Evolutionary conservation across 2,797 vertebrate genomes (phyloP).

Genomic region (Eulemur rubriventer): DNA sequence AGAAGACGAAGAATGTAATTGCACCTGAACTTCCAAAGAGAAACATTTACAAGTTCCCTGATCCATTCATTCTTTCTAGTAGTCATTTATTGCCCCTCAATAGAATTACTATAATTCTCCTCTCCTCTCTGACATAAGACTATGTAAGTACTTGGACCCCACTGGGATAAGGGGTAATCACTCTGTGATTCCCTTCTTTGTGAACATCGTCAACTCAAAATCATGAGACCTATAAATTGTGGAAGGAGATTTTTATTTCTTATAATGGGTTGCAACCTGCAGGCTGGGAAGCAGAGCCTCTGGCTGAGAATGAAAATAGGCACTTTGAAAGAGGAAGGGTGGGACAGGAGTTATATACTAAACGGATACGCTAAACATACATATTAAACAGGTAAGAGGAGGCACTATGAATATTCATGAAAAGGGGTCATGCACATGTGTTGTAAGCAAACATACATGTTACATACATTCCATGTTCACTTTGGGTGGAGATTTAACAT

Average conservation of each 20-base stretch:
- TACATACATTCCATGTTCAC: neutral
- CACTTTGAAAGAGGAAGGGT: neutral
- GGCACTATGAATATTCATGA: neutral
- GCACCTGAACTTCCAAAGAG: neutral
- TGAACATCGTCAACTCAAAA: too few relatives aligned
- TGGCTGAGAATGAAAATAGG: too few relatives aligned
- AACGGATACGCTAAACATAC: neutral
- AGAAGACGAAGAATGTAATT: neutral
- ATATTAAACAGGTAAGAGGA: neutral
- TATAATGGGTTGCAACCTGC: too few relatives aligned
- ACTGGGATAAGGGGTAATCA: neutral
- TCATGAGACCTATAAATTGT: too few relatives aligned
- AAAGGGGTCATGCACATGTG: neutral
- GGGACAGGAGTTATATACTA: neutral
- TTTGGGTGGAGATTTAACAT: neutral
- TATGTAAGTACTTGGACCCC: neutral
- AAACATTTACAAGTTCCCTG: neutral
- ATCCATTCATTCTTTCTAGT: neutral
- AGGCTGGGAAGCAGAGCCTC: too few relatives aligned
- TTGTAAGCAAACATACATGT: neutral
- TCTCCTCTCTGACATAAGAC: neutral
- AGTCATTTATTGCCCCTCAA: neutral
- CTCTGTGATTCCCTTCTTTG: neutral
- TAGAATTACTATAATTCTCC: neutral
- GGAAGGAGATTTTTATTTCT: too few relatives aligned